A percentile compares a stretch with the other conserved stretches of the same genome.
Evolutionary conservation across 2,113 vertebrate species (phyloP).

Genomic region (Cyphomyrus discorhynchus): DNA sequence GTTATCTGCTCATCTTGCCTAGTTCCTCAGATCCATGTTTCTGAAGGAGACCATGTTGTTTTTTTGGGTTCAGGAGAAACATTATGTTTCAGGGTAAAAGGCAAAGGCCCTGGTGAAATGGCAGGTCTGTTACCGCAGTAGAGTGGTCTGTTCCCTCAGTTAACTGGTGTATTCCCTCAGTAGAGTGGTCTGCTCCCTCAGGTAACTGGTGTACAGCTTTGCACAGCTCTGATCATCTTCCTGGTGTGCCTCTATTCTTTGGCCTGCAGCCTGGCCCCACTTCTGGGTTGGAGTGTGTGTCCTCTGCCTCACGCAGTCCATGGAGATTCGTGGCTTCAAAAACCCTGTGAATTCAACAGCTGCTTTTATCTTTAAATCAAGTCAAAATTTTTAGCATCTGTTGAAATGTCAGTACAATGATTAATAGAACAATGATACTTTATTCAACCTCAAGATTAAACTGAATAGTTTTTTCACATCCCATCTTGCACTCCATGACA

Average conservation of each 20-base stretch:
- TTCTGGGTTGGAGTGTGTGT: conserved; percentile 91
- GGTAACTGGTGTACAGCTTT: conserved; percentile 49
- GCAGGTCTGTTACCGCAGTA: not conserved
- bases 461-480: not conserved
- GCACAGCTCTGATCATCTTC: conserved; percentile 66
- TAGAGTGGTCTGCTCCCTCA: not conserved
- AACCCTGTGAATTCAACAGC: too few relatives aligned
- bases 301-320: not conserved
- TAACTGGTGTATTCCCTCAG: too few relatives aligned
- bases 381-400: too few relatives aligned
- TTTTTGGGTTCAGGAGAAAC: not conserved
- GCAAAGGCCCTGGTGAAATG: not conserved
- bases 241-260: conserved; percentile 83
- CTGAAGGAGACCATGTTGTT: not conserved
- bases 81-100: not conserved
- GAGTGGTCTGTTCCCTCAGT: not conserved
- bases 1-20: not conserved
- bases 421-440: not conserved
- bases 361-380: too few relatives aligned
- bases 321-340: not conserved
- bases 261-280: conserved; percentile 87
- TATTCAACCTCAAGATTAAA: not conserved
- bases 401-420: too few relatives aligned
- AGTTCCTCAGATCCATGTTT: not conserved
- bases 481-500: not conserved